phyloP scores from a whole-genome alignment of 2,113 vertebrate genomes.

The Balaenoptera acutorostrata region DNA sequence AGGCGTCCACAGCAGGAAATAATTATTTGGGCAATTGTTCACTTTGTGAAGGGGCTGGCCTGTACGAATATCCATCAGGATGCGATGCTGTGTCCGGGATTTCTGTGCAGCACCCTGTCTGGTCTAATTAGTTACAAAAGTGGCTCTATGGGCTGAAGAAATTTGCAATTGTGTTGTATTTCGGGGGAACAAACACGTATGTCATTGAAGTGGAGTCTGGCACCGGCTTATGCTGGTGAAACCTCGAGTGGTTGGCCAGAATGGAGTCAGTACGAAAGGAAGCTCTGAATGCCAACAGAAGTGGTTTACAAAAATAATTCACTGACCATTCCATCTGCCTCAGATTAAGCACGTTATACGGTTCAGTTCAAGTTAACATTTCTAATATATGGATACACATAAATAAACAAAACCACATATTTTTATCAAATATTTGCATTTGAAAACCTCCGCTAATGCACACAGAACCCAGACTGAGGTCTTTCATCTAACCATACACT shows the following conservation, averaged over 20 bases:
- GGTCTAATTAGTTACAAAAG: conserved; percentile 78
- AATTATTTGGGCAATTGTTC: conserved; percentile 82
- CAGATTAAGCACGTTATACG: conserved; percentile 70
- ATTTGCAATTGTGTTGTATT: conserved; percentile 62
- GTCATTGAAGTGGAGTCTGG: conserved; percentile 71
- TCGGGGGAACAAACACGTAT: conserved; percentile 56
- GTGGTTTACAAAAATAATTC: conserved; percentile 74
- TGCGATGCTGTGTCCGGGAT: conserved; percentile 73
- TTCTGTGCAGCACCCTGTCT: conserved; percentile 74
- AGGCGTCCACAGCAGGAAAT: conserved; percentile 80
- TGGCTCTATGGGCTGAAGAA: conserved; percentile 51
- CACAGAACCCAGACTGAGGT: background rate
- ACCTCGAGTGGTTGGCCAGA: conserved; percentile 53
- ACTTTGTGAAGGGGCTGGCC: conserved; percentile 79
- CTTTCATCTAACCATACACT: conserved; percentile 32
- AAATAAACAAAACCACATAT: conserved; percentile 65
- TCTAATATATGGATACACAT: conserved; percentile 55
- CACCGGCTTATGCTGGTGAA: conserved; percentile 62
- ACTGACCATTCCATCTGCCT: conserved; percentile 77
- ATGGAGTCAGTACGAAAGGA: conserved; percentile 69
- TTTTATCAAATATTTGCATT: conserved; percentile 63
- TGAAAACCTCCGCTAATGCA: conserved; percentile 47
- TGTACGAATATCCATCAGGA: conserved; percentile 68
- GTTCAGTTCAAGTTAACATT: conserved; percentile 72
- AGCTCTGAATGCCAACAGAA: conserved; percentile 71